phyloP scores from a whole-genome alignment of 2,888 invertebrate genomes.

The Drepana falcataria region DNA sequence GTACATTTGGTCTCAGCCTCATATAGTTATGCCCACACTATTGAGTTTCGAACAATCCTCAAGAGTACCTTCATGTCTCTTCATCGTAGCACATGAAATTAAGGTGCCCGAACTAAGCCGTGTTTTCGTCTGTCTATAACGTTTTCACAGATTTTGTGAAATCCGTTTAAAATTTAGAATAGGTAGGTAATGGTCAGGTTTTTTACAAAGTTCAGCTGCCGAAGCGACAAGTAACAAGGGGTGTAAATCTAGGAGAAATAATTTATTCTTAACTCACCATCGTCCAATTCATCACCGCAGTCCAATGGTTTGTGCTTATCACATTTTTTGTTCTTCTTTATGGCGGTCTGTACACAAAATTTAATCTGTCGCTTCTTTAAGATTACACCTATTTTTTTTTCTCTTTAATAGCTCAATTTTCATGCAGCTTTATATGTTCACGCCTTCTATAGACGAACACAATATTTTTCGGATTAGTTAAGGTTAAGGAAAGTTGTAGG shows the following conservation, averaged over 20 bases:
- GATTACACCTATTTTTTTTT: constrained; percentile 46
- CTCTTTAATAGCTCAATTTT: constrained; percentile 36
- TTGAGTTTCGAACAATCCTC: too few relatives aligned
- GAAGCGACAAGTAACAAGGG: too few relatives aligned
- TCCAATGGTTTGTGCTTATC: constrained; percentile 31
- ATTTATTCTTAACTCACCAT: constrained; percentile 29
- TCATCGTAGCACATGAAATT: too few relatives aligned
- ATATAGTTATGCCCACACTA: too few relatives aligned
- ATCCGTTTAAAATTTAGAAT: too few relatives aligned
- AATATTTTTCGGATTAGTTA: constrained; percentile 33
- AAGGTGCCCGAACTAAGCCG: too few relatives aligned
- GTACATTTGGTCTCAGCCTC: too few relatives aligned
- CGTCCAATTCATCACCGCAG: constrained; percentile 31
- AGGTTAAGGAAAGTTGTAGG: constrained; percentile 1
- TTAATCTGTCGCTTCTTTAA: constrained; percentile 51
- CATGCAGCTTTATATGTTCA: constrained; percentile 41
- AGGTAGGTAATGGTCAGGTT: too few relatives aligned
- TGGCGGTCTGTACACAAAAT: constrained; percentile 62
- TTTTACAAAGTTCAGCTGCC: too few relatives aligned
- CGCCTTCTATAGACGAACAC: constrained; percentile 66
- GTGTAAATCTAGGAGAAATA: neutral
- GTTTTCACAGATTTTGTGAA: too few relatives aligned
- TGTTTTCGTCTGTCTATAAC: too few relatives aligned
- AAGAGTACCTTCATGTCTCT: too few relatives aligned
- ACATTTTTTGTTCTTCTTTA: constrained; percentile 37